These are phyloP conservation scores for Oikopleura dioica DNA, from an alignment of 23 tunicate genomes.

Conservation along the genomic window DNA sequence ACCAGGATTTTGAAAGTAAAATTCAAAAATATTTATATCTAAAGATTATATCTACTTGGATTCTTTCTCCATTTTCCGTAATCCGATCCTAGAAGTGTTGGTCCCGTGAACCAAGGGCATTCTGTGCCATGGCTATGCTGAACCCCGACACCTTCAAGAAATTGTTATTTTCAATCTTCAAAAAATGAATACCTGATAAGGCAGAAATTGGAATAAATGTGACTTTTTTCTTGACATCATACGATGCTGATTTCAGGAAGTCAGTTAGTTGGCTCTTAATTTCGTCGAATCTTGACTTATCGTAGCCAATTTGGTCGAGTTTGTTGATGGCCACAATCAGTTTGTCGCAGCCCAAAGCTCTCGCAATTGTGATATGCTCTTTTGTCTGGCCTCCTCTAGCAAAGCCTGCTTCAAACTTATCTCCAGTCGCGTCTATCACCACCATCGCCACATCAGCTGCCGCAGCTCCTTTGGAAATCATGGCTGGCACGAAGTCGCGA, in stretches of 20 bases:
- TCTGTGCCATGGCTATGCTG: not conserved
- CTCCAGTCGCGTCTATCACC: conserved; percentile 65
- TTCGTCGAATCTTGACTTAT: not conserved
- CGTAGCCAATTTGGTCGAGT: not conserved
- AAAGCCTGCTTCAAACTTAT: conserved; percentile 93
- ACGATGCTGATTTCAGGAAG: not conserved
- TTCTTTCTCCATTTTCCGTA: too few relatives aligned
- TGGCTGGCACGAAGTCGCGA: conserved; percentile 6
- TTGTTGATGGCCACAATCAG: conserved; percentile 3
- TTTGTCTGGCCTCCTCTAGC: conserved; percentile 80
- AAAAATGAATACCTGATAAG: too few relatives aligned
- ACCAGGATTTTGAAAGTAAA: too few relatives aligned
- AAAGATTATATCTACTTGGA: too few relatives aligned
- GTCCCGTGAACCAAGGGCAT: not conserved
- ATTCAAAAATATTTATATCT: too few relatives aligned
- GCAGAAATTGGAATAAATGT: not conserved
- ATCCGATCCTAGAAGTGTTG: conserved; percentile 1
- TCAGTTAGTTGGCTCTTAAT: not conserved
- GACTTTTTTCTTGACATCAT: not conserved
- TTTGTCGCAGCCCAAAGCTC: conserved; percentile 35
- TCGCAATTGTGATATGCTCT: conserved; percentile 59
- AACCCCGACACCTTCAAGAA: conserved; percentile 4
- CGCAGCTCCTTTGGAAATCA: conserved; percentile 35
- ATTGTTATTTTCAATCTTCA: too few relatives aligned
- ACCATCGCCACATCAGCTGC: conserved; percentile 83